Conservation (phyloP, 2,113 vertebrate genomes). For the Megalops atlanticus region DNA sequence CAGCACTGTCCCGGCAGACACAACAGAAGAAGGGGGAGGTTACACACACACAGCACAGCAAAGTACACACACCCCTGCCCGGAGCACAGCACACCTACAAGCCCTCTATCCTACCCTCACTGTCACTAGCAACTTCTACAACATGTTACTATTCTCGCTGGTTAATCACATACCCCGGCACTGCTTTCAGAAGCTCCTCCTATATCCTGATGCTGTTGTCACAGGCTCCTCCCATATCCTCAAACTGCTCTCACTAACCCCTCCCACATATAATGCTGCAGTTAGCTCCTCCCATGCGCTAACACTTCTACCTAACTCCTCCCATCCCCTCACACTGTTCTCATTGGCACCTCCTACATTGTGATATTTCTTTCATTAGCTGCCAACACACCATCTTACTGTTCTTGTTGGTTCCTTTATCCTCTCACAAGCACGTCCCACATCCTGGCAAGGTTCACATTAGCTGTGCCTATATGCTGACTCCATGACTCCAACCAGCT, state of each 20-base stretch:
- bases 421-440: background rate
- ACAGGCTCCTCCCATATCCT: background rate
- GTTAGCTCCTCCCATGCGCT: background rate
- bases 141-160: background rate
- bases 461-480: background rate
- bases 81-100: background rate
- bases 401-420: background rate
- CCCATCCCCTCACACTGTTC: background rate
- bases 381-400: background rate
- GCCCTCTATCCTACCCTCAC: too few relatives aligned
- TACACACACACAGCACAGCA: conserved; percentile 22
- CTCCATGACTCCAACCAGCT: background rate
- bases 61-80: background rate
- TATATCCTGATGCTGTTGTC: too few relatives aligned
- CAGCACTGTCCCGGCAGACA: conserved; percentile 78
- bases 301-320: background rate
- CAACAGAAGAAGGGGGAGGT: conserved; percentile 68
- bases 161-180: too few relatives aligned
- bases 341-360: background rate
- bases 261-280: background rate
- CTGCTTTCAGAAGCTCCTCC: too few relatives aligned
- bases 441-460: background rate
- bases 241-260: background rate
- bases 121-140: background rate
- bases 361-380: background rate